phyloP scores from a whole-genome alignment of 2,113 vertebrate species.

The Paradoxurus hermaphroditus region DNA sequence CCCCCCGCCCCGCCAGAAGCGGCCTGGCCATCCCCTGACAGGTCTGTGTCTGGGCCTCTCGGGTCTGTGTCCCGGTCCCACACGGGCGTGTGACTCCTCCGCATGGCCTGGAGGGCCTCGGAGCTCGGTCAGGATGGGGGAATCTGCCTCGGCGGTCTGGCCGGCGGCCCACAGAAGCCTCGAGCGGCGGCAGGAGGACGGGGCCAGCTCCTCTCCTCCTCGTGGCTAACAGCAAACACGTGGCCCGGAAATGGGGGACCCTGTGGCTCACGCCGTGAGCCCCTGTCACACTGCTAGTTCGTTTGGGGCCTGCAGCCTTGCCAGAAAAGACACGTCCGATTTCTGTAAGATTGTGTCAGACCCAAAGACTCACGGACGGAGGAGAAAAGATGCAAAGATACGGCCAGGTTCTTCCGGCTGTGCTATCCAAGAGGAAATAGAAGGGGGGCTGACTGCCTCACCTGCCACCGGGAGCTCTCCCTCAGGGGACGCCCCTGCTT shows the following conservation, averaged over 20 bases:
- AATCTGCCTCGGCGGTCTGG: not conserved
- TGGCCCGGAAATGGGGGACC: not conserved
- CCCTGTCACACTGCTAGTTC: not conserved
- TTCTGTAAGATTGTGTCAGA: not conserved
- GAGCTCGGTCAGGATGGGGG: not conserved
- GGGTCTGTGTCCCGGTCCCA: not conserved
- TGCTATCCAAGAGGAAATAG: not conserved
- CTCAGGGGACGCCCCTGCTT: fast-evolving
- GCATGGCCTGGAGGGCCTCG: not conserved
- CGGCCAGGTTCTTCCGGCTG: not conserved
- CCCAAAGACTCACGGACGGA: not conserved
- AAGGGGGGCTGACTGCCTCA: not conserved
- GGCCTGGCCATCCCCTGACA: not conserved
- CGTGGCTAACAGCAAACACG: not conserved
- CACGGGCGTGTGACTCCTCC: not conserved
- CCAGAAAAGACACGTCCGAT: not conserved
- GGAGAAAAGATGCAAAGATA: not conserved
- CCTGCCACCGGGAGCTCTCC: constrained; percentile 59
- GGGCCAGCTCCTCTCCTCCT: not conserved
- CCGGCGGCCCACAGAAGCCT: not conserved
- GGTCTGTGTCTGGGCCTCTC: not conserved
- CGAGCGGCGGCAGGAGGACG: not conserved
- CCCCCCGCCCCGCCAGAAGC: not conserved
- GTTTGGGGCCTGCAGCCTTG: not conserved
- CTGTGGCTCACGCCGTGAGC: not conserved